phyloP scores from a whole-genome alignment of 2,888 invertebrate species.

The Charanyca ferruginea region DNA sequence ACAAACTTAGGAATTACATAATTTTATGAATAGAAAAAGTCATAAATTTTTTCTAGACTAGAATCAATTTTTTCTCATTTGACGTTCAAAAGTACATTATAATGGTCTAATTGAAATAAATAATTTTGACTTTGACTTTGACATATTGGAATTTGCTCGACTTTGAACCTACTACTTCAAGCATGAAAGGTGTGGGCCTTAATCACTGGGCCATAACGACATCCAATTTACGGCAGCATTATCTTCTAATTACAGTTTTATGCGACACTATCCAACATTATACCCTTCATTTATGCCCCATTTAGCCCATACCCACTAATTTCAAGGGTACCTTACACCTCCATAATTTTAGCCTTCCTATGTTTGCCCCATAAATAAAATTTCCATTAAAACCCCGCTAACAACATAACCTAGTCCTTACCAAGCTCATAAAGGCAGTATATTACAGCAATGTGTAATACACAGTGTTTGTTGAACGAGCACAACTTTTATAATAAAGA shows the following conservation, averaged over 20 bases:
- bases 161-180: background rate
- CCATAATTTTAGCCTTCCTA: slow-evolving; percentile 24
- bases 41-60: no score
- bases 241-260: slow-evolving; percentile 5
- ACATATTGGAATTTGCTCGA: background rate
- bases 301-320: slow-evolving; percentile 18
- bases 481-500: slow-evolving; percentile 74
- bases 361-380: slow-evolving; percentile 53
- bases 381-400: slow-evolving; percentile 55
- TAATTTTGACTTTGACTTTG: no score
- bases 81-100: no score
- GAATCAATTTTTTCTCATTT: no score
- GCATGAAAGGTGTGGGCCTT: background rate
- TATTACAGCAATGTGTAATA: slow-evolving; percentile 63
- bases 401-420: slow-evolving; percentile 54
- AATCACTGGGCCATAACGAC: background rate
- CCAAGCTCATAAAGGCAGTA: slow-evolving; percentile 65
- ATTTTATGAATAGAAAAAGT: no score
- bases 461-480: slow-evolving; percentile 64
- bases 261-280: background rate
- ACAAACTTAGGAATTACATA: no score
- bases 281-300: background rate
- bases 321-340: slow-evolving; percentile 11
- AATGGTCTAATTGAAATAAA: no score
- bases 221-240: background rate